Conservation (phyloP, 2,888 invertebrate species). For the Agrochola lychnidis region DNA sequence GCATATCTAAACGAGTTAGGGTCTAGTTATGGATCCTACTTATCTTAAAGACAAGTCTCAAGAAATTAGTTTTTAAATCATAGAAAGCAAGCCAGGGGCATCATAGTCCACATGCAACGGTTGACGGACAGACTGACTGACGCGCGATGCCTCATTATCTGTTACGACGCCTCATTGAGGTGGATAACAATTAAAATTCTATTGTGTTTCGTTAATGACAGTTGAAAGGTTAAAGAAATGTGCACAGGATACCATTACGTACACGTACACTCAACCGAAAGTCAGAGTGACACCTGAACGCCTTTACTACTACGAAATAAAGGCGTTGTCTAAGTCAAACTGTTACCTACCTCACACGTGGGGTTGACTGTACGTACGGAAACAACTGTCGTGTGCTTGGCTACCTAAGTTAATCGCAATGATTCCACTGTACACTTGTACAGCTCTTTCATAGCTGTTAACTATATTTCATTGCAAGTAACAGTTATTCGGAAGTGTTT, state of each 20-base stretch:
- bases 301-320: not conserved
- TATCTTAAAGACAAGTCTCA: not conserved
- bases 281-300: not conserved
- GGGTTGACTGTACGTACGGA: not conserved
- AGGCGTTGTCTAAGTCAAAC: not conserved
- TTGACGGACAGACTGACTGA: not conserved
- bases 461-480: not conserved
- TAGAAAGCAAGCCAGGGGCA: not conserved
- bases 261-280: not conserved
- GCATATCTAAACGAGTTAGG: not conserved
- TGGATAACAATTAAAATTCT: no score
- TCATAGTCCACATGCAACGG: not conserved
- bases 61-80: not conserved
- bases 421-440: not conserved
- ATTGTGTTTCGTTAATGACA: no score
- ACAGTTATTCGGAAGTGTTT: constrained; percentile 1
- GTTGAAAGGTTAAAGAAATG: no score
- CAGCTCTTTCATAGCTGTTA: not conserved
- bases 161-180: no score
- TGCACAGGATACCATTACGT: not conserved
- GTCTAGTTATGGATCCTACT: not conserved
- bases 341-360: not conserved
- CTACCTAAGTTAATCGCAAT: constrained; percentile 1
- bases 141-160: no score
- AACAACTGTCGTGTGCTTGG: not conserved